phyloP scores from a whole-genome alignment of 2,113 vertebrate species.

The Gorsachius goisagi region DNA sequence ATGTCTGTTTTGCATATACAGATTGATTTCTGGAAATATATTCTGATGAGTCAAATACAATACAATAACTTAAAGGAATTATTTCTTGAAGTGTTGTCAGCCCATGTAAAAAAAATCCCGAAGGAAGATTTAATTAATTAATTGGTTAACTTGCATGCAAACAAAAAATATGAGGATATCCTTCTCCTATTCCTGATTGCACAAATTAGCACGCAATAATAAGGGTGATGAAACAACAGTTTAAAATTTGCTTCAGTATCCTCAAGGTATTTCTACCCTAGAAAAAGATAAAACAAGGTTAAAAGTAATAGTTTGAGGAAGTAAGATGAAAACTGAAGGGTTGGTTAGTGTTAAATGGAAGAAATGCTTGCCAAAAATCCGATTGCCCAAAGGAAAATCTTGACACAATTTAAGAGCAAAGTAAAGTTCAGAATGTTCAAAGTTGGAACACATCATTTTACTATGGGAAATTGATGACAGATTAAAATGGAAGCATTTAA shows the following conservation, averaged over 20 bases:
- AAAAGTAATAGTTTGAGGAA: neutral
- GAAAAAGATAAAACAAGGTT: neutral
- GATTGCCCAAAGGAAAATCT: neutral
- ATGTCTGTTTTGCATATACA: neutral
- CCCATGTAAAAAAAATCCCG: neutral
- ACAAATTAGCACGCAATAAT: neutral
- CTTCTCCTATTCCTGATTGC: neutral
- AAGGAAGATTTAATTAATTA: neutral
- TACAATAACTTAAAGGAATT: slow-evolving; percentile 13
- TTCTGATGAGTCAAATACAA: neutral
- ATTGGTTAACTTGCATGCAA: neutral
- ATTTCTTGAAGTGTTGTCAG: slow-evolving; percentile 23
- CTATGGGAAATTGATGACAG: neutral
- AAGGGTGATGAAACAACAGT: neutral
- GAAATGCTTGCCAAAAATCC: neutral
- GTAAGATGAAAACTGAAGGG: neutral
- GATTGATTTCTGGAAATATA: neutral
- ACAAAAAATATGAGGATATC: neutral
- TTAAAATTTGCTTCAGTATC: slow-evolving; percentile 27
- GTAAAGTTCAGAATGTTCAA: neutral
- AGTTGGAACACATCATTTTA: slow-evolving; percentile 12
- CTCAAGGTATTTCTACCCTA: neutral
- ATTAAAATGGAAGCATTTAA: slow-evolving; percentile 22
- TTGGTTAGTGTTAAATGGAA: neutral
- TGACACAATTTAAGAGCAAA: slow-evolving; percentile 38